Base-by-base conservation (phyloP, 2,888 invertebrate species). In the Tholera decimalis region DNA sequence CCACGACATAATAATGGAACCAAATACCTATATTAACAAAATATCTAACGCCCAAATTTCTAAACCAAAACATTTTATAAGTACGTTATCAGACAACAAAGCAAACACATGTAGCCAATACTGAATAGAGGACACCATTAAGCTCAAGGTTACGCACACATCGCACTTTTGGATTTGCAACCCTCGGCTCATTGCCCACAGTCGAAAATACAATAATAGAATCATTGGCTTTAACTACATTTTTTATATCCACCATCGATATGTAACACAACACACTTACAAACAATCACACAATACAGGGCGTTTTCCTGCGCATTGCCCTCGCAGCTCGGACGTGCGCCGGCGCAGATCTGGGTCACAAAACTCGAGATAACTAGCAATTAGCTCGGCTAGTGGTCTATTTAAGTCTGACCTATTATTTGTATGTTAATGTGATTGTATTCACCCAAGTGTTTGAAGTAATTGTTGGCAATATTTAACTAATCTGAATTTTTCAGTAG, bases 271-370 rank as follows among this genome's bases (percentile, higher is more conserved):
- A 18, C 30, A 44, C 7, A 28, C 35, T 49, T 1, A 53, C 28
- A 49, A 3, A 46, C 22, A 41, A 15, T 41, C 11, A 55, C 18
- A 67, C 35, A 63, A 54, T 55, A 55, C 39, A 33, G 55, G 56
- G 53, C 63, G 44, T 79, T 79, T 79, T 81, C 82, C 82, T 81
- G 75, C 63, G 44, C 76, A 69, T 39, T 67, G 79, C 76, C 79
- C 79, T 79, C 78, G 64, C 22, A 35, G 4, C 22, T 26, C 55
- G 59, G 28, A 67, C 63, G 62, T 67, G 80, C 66, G 46, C 43
- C 24, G 54, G 30, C 68, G 59, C 60, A 51, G 44, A 82, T 61
- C 55, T 75, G 44, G 82, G 82, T 73, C 80, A 64, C 58, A 51
- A 46, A 59, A 72, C 77, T 64, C 55, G 47, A 77, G 73, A 74